Percentiles rank a stretch among this genome's conserved stretches.
Evolutionary conservation across 2,888 invertebrate species (phyloP).

Genomic region (Chymomyza amoena): DNA sequence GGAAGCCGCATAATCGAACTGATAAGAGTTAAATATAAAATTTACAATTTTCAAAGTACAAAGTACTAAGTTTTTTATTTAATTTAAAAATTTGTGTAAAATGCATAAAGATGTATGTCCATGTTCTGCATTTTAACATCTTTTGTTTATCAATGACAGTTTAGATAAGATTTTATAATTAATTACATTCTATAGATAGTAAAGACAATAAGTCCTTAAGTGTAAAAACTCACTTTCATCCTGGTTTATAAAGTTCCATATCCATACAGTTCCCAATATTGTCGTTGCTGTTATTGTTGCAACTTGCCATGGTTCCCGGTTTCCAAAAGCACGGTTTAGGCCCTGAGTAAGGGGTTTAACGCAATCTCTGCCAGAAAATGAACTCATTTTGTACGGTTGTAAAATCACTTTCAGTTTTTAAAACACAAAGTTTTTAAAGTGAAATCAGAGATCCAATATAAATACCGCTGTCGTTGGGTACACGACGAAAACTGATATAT

Average conservation of each 20-base stretch:
- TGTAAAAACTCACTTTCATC: conserved; percentile 83
- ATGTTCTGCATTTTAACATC: no score
- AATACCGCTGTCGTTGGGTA: conserved; percentile 38
- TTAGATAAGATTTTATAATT: conserved; percentile 38
- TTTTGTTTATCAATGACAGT: neutral
- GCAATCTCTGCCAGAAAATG: conserved; percentile 60
- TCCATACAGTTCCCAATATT: conserved; percentile 85
- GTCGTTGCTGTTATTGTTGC: conserved; percentile 87
- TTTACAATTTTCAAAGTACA: conserved; percentile 33
- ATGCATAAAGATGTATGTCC: no score
- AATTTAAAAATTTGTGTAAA: neutral
- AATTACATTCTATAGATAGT: conserved; percentile 12
- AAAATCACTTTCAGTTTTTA: neutral
- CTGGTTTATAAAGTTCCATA: conserved; percentile 85
- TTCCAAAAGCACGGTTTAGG: conserved; percentile 83
- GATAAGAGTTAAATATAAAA: neutral
- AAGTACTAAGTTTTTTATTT: neutral
- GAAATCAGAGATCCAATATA: conserved; percentile 13
- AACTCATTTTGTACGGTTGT: conserved; percentile 57
- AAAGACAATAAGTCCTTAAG: neutral
- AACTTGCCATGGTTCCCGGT: conserved; percentile 90
- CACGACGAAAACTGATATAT: conserved; percentile 41
- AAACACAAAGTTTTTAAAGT: conserved; percentile 26
- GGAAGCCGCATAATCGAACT: neutral
- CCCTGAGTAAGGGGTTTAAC: conserved; percentile 76